Percentiles rank a stretch among this genome's conserved stretches.
phyloP scores from a whole-genome alignment of 2,888 invertebrate species.

The Trachelus tabidus region DNA sequence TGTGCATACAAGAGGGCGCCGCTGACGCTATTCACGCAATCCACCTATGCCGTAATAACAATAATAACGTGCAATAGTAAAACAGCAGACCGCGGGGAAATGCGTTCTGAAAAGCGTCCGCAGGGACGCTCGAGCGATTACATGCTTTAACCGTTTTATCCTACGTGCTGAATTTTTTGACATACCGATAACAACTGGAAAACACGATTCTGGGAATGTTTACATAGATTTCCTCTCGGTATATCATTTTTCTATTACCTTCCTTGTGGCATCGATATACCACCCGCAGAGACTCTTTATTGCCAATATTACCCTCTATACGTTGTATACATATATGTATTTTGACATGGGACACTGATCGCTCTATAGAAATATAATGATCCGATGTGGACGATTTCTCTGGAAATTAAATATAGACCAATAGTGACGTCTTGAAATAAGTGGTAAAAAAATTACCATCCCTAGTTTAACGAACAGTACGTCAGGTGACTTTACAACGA shows the following conservation, averaged over 20 bases:
- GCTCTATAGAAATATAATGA: neutral
- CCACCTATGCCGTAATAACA: slow-evolving; percentile 18
- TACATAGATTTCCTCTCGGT: neutral
- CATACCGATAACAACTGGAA: slow-evolving; percentile 18
- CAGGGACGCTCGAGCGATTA: slow-evolving; percentile 19
- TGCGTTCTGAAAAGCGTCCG: slow-evolving; percentile 27
- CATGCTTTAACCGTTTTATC: slow-evolving; percentile 28
- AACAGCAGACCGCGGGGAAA: slow-evolving; percentile 22
- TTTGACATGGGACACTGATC: neutral
- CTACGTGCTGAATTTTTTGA: slow-evolving; percentile 27
- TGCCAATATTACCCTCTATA: neutral
- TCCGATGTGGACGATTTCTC: neutral
- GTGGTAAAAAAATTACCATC: neutral
- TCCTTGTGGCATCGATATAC: neutral
- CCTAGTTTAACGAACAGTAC: slow-evolving; percentile 1
- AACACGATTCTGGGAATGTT: slow-evolving; percentile 8
- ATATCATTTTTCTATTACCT: neutral
- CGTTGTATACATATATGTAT: neutral
- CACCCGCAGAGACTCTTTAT: neutral
- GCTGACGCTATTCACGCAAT: slow-evolving; percentile 28
- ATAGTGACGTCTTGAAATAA: neutral
- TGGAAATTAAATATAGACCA: neutral
- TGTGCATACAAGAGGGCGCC: slow-evolving; percentile 8
- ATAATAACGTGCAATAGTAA: slow-evolving; percentile 24
- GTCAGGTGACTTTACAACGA: neutral